Conservation (phyloP, 2,888 invertebrate species). For the Polymixis flavicincta region DNA sequence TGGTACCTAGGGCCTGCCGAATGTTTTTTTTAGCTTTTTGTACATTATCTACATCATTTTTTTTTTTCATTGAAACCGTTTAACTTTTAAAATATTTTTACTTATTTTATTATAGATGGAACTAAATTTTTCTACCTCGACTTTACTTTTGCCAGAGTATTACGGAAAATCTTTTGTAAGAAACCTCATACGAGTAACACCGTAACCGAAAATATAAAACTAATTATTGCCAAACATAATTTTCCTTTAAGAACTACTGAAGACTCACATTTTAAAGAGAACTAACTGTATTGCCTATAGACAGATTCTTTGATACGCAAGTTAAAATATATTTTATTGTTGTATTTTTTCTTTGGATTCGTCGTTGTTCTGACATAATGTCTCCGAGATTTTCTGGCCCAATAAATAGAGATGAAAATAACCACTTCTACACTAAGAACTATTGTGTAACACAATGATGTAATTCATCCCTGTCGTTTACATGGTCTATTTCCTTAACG, state of each 20-base stretch:
- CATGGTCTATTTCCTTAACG: constrained; percentile 6
- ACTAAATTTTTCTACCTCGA: background rate
- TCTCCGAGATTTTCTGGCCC: constrained; percentile 1
- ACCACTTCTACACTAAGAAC: background rate
- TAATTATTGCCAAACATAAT: background rate
- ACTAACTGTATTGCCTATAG: background rate
- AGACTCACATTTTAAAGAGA: background rate
- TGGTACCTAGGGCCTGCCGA: no score
- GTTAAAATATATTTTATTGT: background rate
- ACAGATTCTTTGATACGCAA: background rate
- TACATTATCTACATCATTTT: no score
- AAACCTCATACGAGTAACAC: background rate
- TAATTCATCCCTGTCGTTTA: constrained; percentile 15
- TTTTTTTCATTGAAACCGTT: no score
- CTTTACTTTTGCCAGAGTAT: background rate
- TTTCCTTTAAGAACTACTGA: background rate
- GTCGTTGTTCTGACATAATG: background rate
- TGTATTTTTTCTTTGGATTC: constrained; percentile 2
- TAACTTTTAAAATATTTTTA: no score
- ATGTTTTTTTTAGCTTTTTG: no score
- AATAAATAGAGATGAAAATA: constrained; percentile 10
- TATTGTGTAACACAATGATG: constrained; percentile 4
- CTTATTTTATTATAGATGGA: background rate
- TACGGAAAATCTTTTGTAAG: background rate
- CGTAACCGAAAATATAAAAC: background rate